phyloP scores from a whole-genome alignment of 2,888 invertebrate genomes.

The Chymomyza procnemis region DNA sequence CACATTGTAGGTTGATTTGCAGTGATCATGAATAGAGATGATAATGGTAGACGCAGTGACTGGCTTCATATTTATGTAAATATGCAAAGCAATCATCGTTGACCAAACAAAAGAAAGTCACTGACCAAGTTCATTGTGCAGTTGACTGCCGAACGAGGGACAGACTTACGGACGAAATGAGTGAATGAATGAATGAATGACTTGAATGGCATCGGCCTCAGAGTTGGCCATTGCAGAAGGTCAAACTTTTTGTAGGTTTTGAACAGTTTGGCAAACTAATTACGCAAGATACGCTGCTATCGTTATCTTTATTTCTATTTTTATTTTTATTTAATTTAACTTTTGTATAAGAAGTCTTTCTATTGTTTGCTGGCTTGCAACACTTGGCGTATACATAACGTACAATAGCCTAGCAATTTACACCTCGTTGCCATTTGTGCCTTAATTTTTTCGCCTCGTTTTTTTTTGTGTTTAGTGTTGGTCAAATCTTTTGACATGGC shows the following conservation, averaged over 20 bases:
- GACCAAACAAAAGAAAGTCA: constrained; percentile 2
- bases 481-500: not conserved
- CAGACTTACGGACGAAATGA: not conserved
- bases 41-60: not conserved
- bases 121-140: not conserved
- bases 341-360: constrained; percentile 23
- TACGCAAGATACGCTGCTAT: not conserved
- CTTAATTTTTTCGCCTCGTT: not conserved
- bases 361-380: constrained; percentile 2
- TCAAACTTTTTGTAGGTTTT: constrained; percentile 2
- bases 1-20: not conserved
- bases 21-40: not conserved
- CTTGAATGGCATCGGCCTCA: not conserved
- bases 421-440: not conserved
- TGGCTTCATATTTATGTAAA: constrained; percentile 47
- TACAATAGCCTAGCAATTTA: constrained; percentile 8
- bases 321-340: constrained; percentile 1
- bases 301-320: not conserved
- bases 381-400: constrained; percentile 37
- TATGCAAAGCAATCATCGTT: constrained; percentile 25
- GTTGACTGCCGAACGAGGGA: not conserved
- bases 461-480: not conserved
- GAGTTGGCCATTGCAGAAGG: not conserved
- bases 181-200: not conserved
- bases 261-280: not conserved